Evolutionary conservation across 2,888 invertebrate genomes (phyloP), one percentile per base, ranked within the genome.

Genomic region (Trichogramma dendrolimi): DNA sequence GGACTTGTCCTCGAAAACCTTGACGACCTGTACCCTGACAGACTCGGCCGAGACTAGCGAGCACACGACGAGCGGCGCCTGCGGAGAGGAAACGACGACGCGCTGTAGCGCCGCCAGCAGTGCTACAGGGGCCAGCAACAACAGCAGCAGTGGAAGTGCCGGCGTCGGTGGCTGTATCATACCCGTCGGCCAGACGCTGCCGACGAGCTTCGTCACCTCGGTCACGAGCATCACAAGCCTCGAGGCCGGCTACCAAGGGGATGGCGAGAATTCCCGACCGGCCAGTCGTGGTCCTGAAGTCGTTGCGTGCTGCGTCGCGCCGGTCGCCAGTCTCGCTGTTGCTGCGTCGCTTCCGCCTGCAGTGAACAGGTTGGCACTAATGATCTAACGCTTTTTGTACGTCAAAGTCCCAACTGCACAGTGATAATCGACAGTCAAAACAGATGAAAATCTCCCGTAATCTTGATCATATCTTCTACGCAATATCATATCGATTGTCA

Each of bases 171-270:
- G 88, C 55, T 27, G 27, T 27, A 27, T 27, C 27, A 2, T 27
- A 27, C 27, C 14, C 27, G 27, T 52, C 40, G 57, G 55, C 8
- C 61, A 65, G 11, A 51, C 49, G 1, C 61, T 73, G 55, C 73
- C 76, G 2, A 67, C 71, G 70, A 90, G 90, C 76, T 91, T 92
- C 73, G 88, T 92, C 27, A 92, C 91, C 3, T 92, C 92, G 73
- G 90, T 92, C 14, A 92, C 92, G n/a, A 92, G 93, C 75, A 92
- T 92, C 65, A 91, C 92, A 41, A 95, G 94, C 79, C 83, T 94
- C 68, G 95, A 96, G 79, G 91, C 89, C n/a, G 95, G 96, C 49
- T 95, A 94, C 80, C 94, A 94, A 80, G 94, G 94, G 7, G 92
- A 92, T 79, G 92, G 92, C 5, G 92, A 92, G 81, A 91, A 91